These are phyloP conservation scores for Penaeus monodon DNA, from an alignment of 2,888 invertebrate genomes.

Conservation along the genomic window DNA sequence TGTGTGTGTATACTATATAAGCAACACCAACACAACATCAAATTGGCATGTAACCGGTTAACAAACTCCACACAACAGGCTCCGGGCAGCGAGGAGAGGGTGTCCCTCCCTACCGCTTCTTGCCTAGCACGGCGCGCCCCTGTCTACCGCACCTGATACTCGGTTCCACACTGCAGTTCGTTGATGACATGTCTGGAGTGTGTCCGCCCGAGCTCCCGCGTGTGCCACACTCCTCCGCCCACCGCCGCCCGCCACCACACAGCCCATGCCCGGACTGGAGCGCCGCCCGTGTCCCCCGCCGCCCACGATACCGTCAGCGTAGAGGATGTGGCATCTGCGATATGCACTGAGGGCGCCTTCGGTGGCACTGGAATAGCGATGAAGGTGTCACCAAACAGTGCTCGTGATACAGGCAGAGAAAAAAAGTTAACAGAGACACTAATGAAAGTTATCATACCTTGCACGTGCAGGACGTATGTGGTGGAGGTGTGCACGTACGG, in stretches of 20 bases:
- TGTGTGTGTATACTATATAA: no score
- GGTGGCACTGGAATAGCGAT: conserved; percentile 76
- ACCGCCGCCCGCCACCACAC: conserved; percentile 56
- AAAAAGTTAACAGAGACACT: no score
- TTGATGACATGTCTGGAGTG: conserved; percentile 33
- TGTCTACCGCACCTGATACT: conserved; percentile 47
- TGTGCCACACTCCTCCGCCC: conserved; percentile 50
- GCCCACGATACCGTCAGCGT: conserved; percentile 83
- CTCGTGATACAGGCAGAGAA: no score
- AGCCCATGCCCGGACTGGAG: conserved; percentile 72
- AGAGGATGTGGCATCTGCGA: conserved; percentile 82
- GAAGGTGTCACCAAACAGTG: no score
- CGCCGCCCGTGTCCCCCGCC: conserved; percentile 78
- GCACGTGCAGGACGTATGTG: conserved; percentile 54
- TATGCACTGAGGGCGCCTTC: conserved; percentile 79
- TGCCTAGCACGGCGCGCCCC: no score
- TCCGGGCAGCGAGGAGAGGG: no score
- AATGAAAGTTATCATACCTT: conserved; percentile 20
- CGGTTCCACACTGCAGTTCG: conserved; percentile 51
- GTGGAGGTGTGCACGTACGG: conserved; percentile 48
- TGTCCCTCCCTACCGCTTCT: no score
- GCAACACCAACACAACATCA: no score
- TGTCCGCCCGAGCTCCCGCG: conserved; percentile 45
- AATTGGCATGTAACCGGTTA: no score
- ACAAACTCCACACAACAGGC: no score